These are phyloP conservation scores for Ophion costatus DNA, from an alignment of 2,888 invertebrate species.

Conservation along the genomic window DNA sequence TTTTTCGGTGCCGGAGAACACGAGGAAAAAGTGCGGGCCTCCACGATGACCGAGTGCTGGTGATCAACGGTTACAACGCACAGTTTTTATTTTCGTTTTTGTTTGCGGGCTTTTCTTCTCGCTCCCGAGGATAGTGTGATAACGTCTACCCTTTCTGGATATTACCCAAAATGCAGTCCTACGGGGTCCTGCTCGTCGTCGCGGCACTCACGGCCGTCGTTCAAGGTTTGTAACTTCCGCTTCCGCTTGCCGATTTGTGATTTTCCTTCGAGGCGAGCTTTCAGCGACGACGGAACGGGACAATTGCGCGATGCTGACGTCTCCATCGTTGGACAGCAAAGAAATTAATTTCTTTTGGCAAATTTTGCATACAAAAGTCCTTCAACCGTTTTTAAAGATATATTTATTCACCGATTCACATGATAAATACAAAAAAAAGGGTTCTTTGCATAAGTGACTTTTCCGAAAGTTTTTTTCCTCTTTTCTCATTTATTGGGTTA, in stretches of 20 bases:
- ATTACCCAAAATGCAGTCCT: constrained; percentile 71
- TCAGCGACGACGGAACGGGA: not conserved
- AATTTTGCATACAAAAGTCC: no score
- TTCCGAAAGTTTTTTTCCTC: no score
- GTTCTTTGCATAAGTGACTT: no score
- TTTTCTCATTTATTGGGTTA: no score
- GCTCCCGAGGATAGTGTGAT: constrained; percentile 40
- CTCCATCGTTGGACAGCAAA: no score
- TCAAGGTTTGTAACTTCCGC: constrained; percentile 66
- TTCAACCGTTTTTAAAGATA: no score
- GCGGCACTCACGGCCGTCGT: constrained; percentile 62
- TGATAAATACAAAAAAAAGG: no score
- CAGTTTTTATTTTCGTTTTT: constrained; percentile 34
- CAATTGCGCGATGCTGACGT: no score
- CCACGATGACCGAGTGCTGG: constrained; percentile 70
- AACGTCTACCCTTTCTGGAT: constrained; percentile 64
- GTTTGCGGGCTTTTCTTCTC: constrained; percentile 6
- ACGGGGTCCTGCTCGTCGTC: constrained; percentile 66
- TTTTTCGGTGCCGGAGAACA: not conserved
- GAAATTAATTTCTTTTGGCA: no score
- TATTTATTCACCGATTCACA: no score
- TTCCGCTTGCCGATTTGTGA: not conserved
- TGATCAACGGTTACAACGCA: constrained; percentile 67
- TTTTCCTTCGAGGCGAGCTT: not conserved
- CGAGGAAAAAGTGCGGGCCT: constrained; percentile 35